phyloP scores from a whole-genome alignment of 1,140 invertebrate genomes.

The Daktulosphaira vitifoliae region DNA sequence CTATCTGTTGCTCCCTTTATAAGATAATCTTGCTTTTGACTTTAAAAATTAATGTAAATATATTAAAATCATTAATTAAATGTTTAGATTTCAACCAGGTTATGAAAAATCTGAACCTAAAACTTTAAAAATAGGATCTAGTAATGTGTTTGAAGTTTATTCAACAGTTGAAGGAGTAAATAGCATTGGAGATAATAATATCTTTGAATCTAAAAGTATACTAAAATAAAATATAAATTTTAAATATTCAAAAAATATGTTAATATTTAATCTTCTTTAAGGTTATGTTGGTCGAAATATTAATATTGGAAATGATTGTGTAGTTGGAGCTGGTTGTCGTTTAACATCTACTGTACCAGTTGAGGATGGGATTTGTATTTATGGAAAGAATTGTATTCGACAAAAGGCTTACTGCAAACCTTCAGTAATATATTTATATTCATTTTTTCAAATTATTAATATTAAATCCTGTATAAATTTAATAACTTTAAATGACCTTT shows the following conservation, averaged over 20 bases:
- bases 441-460: neutral
- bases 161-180: constrained; percentile 61
- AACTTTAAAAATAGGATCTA: constrained; percentile 75
- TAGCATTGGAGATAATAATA: constrained; percentile 87
- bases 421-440: constrained; percentile 48
- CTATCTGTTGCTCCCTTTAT: too few species aligned
- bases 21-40: too few species aligned
- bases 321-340: constrained; percentile 78
- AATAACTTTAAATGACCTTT: too few species aligned
- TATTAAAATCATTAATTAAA: too few species aligned
- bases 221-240: neutral
- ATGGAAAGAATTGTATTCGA: constrained; percentile 66
- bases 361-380: constrained; percentile 84
- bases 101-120: constrained; percentile 45
- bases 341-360: constrained; percentile 62
- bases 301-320: constrained; percentile 79
- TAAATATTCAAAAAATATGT: too few species aligned
- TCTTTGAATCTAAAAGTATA: constrained; percentile 61
- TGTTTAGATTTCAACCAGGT: constrained; percentile 39
- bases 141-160: constrained; percentile 93
- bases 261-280: too few species aligned
- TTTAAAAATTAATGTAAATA: too few species aligned
- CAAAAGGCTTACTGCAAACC: constrained; percentile 81
- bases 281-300: constrained; percentile 70
- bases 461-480: too few species aligned